Evolutionary conservation across 2,888 invertebrate species (phyloP), one percentile per base, ranked within the genome.

Genomic region (Idaea aversata): DNA sequence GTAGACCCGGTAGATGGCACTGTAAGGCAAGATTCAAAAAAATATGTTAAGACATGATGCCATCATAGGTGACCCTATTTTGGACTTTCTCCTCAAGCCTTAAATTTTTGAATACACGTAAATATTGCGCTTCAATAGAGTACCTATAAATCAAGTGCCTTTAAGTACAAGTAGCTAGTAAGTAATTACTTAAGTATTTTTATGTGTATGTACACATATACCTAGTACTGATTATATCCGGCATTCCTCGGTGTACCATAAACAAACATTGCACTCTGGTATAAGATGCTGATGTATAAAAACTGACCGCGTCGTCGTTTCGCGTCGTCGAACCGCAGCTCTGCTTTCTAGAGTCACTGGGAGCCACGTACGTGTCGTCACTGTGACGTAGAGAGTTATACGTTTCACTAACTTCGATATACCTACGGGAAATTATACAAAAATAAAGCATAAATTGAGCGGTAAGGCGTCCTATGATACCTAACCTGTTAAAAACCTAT

Each of bases 321-420:
- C 47, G 47, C 47, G 47, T 47, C 47, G 85, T 69, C 88, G 85
- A 84, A 84, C 84, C 86, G 89, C 87, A 88, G 90, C 91, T 88
- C 79, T 87, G 90, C 91, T 90, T 91, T 91, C 91, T 72, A 75
- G 74, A 74, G 71, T 78, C 72, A 38, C 73, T 91, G 72, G 74
- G 74, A 74, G 71, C 78, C 72, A 38, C 73, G 70, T 75, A 76
- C 74, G 76, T 85, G 87, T 82, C 85, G 87, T 69, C 77, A 71
- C 69, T 66, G 71, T 82, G 83, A 86, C 88, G 88, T 25, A 25
- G 25, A 25, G 87, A 85, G 84, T 75, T 72, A 71, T 76, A 85
- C 87, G 86, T 87, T 88, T 87, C 88, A 87, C 87, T 84, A 75
- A 71, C 75, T 76, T 70, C 69, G 65, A 64, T 74, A 72, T 72